Evolutionary conservation across 2,797 vertebrate genomes (phyloP), one percentile per base, ranked within the genome.

Genomic region (Geotrypetes seraphini): DNA sequence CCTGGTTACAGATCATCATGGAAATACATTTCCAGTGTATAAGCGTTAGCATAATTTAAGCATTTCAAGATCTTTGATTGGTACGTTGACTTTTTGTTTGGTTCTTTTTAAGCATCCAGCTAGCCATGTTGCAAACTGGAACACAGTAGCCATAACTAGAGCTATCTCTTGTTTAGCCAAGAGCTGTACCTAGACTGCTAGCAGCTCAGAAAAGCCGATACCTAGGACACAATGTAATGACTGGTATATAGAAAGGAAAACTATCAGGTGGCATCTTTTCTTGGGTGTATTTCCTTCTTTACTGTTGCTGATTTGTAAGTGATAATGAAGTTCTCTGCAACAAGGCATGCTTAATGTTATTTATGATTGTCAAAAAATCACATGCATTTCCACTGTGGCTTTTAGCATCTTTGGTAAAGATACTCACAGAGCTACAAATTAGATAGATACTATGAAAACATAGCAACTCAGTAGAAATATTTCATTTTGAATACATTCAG

Each of bases 1-100:
- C 47, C 28, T 50, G 71, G n/a, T 75, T 62, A 71, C 66, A 57
- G 58, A 60, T 63, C 64, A 50, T 47, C 48, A 43, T 23, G 63
- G 63, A 43, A 15, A 15, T 4, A 25, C 22, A 56, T 39, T 40
- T 19, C 48, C 34, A 12, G 31, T 40, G 50, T 53, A 38, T 34
- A 35, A 47, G 52, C 28, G 30, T 35, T 36, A 35, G 50, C 44
- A 17, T 31, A 47, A 33, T 22, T 26, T n/a, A 22, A 4, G 16
- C 43, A 18, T 61, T 63, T 43, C 43, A 36, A 34, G 63, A 25
- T 48, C 40, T 43, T n/a, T 25, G 39, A 42, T 4, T 22, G 33
- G 20, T 16, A 27, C 13, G 39, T 50, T 36, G 43, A 43, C 43
- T 24, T 27, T 14, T 12, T 40, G 46, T 49, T 51, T 38, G n/a